Conservation (phyloP, 2,797 vertebrate genomes). For the Cynopterus sphinx region DNA sequence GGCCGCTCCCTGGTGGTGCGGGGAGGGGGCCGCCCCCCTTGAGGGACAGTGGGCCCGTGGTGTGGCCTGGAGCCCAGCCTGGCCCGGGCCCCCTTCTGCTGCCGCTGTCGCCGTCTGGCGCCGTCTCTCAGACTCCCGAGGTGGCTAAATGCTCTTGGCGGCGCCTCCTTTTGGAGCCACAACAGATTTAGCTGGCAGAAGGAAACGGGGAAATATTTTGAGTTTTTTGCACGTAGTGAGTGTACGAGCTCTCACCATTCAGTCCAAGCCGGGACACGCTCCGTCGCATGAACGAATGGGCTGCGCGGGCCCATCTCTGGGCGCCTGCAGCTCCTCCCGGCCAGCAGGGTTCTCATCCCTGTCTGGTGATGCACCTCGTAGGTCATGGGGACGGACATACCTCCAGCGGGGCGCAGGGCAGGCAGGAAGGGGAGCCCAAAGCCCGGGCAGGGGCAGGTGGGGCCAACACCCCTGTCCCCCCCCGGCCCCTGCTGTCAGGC, state of each 20-base stretch:
- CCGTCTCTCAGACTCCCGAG: neutral
- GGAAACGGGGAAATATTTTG: conserved; percentile 42
- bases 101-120: neutral
- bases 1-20: neutral
- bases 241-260: neutral
- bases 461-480: neutral
- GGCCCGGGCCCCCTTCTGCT: neutral
- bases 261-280: neutral
- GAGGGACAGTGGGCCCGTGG: too few species aligned
- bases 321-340: rapidly evolving
- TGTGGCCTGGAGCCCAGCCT: neutral
- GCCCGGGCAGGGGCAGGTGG: neutral
- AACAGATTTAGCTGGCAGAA: conserved; percentile 41
- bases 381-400: neutral
- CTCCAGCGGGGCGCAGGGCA: neutral
- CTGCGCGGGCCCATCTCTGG: rapidly evolving
- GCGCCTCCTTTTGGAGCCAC: neutral
- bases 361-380: neutral
- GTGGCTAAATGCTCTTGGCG: conserved; percentile 26
- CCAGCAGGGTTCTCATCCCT: rapidly evolving
- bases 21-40: neutral
- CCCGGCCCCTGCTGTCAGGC: neutral
- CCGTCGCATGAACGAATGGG: neutral
- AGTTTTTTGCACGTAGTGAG: conserved; percentile 15
- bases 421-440: neutral